Evolutionary conservation across 2,888 invertebrate genomes (phyloP).

Genomic region (Ophraella communa): DNA sequence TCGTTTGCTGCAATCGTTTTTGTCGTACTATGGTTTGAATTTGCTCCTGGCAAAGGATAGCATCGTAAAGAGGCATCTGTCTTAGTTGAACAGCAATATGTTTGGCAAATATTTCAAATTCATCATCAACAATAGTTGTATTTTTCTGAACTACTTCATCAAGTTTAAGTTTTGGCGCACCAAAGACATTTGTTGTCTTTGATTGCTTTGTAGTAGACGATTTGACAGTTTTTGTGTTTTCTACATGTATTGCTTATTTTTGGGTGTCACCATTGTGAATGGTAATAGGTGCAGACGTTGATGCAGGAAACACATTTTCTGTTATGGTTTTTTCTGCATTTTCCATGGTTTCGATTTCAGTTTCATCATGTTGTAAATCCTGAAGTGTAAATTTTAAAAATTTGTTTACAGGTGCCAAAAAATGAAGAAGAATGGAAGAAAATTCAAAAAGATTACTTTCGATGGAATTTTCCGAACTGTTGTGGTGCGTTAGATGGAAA

Average conservation of each 20-base stretch:
- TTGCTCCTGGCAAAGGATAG: slow-evolving; percentile 29
- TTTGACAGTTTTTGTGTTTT: slow-evolving; percentile 28
- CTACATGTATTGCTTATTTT: neutral
- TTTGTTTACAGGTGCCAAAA: neutral
- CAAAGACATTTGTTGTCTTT: slow-evolving; percentile 27
- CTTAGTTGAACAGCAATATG: slow-evolving; percentile 16
- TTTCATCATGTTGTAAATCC: neutral
- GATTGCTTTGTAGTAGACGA: slow-evolving; percentile 28
- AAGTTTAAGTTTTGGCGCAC: slow-evolving; percentile 30
- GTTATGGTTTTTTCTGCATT: neutral
- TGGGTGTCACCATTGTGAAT: neutral
- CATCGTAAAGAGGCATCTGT: slow-evolving; percentile 31
- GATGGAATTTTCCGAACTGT: no score
- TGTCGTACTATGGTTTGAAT: slow-evolving; percentile 25
- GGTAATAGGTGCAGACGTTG: neutral
- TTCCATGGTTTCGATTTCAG: neutral
- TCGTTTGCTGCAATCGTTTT: slow-evolving; percentile 14
- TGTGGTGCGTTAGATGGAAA: no score
- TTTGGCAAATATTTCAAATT: no score
- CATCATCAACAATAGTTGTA: slow-evolving; percentile 22
- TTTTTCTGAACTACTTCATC: slow-evolving; percentile 32
- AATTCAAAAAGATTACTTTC: neutral
- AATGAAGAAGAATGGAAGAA: neutral
- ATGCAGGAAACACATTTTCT: neutral
- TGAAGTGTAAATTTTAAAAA: neutral